Evolutionary conservation across 2,113 vertebrate species (phyloP).

Genomic region (Coturnix japonica): DNA sequence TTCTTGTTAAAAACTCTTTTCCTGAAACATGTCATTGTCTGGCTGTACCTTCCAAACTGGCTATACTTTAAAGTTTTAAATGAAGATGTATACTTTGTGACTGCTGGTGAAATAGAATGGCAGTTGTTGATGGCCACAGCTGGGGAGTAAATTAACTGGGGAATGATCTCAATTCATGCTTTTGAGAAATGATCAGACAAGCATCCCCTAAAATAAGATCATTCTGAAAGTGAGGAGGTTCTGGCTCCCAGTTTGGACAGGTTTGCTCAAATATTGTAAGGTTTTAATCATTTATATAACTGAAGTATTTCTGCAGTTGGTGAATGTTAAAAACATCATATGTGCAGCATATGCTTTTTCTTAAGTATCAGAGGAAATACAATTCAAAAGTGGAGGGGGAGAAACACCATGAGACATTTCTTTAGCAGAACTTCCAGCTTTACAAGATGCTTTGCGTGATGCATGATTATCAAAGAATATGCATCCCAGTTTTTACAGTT

Average conservation of each 20-base stretch:
- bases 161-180: background rate
- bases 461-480: background rate
- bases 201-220: background rate
- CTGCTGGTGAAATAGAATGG: constrained; percentile 43
- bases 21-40: constrained; percentile 13
- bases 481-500: background rate
- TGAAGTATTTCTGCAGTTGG: constrained; percentile 26
- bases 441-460: background rate
- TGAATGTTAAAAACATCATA: constrained; percentile 34
- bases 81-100: constrained; percentile 41
- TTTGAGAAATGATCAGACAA: background rate
- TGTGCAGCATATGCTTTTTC: background rate
- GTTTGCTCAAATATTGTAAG: background rate
- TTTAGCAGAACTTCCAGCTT: background rate
- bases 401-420: background rate
- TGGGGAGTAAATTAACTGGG: constrained; percentile 39
- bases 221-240: constrained; percentile 1
- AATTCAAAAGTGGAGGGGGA: background rate
- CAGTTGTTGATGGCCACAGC: constrained; percentile 9
- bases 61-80: constrained; percentile 52
- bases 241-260: background rate
- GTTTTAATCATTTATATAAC: background rate
- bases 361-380: constrained; percentile 37
- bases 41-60: background rate
- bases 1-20: constrained; percentile 47